Evolutionary conservation across 2,113 vertebrate genomes (phyloP), one percentile per base, ranked within the genome.

Genomic region (Chaetops frenatus): DNA sequence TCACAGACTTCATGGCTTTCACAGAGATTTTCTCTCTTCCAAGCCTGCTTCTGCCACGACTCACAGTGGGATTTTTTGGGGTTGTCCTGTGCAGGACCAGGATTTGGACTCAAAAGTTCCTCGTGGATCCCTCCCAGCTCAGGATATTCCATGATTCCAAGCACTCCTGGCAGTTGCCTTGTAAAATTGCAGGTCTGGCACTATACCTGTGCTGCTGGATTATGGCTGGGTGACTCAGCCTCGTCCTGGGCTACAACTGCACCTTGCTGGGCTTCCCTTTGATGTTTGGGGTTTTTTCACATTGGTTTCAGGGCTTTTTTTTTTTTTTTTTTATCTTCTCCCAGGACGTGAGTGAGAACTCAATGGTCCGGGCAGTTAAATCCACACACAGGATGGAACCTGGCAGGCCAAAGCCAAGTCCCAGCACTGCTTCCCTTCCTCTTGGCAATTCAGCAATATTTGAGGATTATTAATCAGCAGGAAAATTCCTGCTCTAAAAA

Each of bases 221-320:
- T 1, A 8, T 1, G 15, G 7, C 3, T 23, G 35, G 22, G 42
- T 78, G 56, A 54, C 35, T 74, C 61, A 53, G n/a, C 38, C 15
- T 14, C 4, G 2, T 15, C 58, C 73, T 42, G 51, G 51, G 10
- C 47, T 69, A 10, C 57, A 64, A 15, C 3, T 57, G 66, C 64
- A 10, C 2, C 14, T 88, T 35, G 15, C 19, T 80, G 67, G 38
- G 17, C 17, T 80, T 3, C 22, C 54, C 51, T 74, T 83, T 57
- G 25, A 11, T n/a, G 2, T 10, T 38, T 18, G 6, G 29, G 20
- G 10, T 0, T 2, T 27, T 21, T 54, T 28, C 56, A 14, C 23
- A 20, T 36, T 5, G 29, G 2, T 60, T 71, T 44, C 4, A 45
- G 35, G 38, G 7, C 12, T 25, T 53, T 18, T 9, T 62, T 64